Base-by-base conservation (phyloP, 64 coral and sea anemone species). In the Pocillopora damicornis region DNA sequence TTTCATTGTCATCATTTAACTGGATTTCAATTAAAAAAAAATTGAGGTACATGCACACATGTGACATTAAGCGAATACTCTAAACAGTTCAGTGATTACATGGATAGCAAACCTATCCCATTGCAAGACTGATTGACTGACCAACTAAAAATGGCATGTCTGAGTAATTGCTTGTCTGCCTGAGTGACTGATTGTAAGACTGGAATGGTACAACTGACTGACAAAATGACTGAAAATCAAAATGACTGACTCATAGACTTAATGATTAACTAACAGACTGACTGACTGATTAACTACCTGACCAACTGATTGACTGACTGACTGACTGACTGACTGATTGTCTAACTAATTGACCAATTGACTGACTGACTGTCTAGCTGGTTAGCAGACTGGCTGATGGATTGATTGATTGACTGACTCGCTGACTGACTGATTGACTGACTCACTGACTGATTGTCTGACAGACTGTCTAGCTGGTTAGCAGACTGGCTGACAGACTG, bases 1-100 rank as follows among this genome's bases (percentile, higher is more conserved):
- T 79, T 67, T 94, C 88, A 75, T 72, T 72, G 5, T 98, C 96
- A 67, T 95, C 90, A 90, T 95, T 92, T 65, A 98, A 74, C 96
- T 98, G 66, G 81, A 81, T 26, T 4, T 23, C 25, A 83, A 15
- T 76, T 18, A 35, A 62, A 80, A 4, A 13, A 16, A 62, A 61
- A 8, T 15, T 35, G 14, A 64, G 14, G 37, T 11, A 11, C 14
- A 11, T 8, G 60, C 60, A 61, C 14, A 61, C 14, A 61, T 11
- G 8, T 61, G 8, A 11, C 8, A 61, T 61, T 0, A 61, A 61
- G 60, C 1, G 8, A 61, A 61, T 61, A 11, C 30, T 30, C 30
- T 30, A 30, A 30, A 30, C 30, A 30, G 30, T 30, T 30, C 30
- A 30, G 30, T 30, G 30, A 30, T 61, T 61, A 61, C 60, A 61